Evolutionary conservation across 2,113 vertebrate species (phyloP).

Genomic region (Donacobius atricapilla): DNA sequence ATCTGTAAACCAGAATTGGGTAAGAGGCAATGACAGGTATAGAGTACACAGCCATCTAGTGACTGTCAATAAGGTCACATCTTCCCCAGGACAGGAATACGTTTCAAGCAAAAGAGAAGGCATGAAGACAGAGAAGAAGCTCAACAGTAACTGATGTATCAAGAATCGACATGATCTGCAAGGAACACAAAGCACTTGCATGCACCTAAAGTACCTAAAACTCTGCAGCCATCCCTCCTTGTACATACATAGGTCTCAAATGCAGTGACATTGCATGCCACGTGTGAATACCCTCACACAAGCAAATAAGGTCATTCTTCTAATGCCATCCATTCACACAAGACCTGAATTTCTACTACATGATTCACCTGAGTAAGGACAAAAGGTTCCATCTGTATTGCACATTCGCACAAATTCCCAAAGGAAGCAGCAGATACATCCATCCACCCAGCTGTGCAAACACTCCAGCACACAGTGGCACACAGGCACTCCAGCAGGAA

Average conservation of each 20-base stretch:
- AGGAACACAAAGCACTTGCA: not conserved
- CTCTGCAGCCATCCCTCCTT: not conserved
- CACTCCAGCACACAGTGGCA: not conserved
- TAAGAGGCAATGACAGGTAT: not conserved
- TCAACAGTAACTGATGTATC: not conserved
- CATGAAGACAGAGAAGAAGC: not conserved
- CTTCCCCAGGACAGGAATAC: not conserved
- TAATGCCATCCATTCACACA: not conserved
- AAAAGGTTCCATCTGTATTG: not conserved
- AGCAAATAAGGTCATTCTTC: not conserved
- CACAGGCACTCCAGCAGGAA: not conserved
- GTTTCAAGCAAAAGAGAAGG: not conserved
- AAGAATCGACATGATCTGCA: not conserved
- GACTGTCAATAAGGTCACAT: not conserved
- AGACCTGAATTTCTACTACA: not conserved
- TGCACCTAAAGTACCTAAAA: not conserved
- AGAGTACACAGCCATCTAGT: not conserved
- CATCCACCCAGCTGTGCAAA: not conserved
- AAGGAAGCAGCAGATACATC: not conserved
- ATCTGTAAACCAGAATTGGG: not conserved
- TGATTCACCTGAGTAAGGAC: slow-evolving; percentile 17
- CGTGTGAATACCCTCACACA: not conserved
- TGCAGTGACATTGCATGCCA: not conserved
- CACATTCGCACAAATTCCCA: not conserved
- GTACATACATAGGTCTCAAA: not conserved